A percentile compares a stretch with the other conserved stretches of the same genome.
Conservation (phyloP, 2,797 vertebrate species). For the Mormyrus proboscirostris region DNA sequence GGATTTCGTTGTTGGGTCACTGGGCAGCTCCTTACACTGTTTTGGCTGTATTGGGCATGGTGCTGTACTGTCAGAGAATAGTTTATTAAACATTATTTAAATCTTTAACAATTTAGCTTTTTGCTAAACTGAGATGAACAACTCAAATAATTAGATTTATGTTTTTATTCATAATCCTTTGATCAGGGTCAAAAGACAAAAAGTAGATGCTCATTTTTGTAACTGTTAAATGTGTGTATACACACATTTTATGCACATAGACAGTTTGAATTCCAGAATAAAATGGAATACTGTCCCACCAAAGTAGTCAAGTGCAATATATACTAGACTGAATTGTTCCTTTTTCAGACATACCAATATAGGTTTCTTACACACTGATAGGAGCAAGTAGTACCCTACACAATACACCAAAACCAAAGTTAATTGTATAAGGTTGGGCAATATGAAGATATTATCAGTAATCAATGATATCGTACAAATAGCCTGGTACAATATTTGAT, state of each 20-base stretch:
- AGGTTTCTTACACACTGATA: background rate
- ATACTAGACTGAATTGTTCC: constrained; percentile 77
- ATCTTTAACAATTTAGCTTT: constrained; percentile 38
- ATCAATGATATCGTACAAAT: background rate
- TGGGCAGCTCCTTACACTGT: background rate
- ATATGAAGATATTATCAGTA: background rate
- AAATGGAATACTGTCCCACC: constrained; percentile 57
- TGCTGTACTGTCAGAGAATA: background rate
- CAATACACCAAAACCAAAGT: background rate
- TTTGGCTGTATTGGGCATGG: background rate
- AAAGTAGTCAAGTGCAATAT: constrained; percentile 62
- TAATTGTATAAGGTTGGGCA: background rate
- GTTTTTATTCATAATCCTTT: background rate
- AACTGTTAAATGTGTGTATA: background rate
- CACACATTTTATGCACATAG: background rate
- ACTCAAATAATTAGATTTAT: background rate
- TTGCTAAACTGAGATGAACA: background rate
- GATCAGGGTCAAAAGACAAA: background rate
- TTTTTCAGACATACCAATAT: constrained; percentile 66
- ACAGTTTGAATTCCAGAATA: constrained; percentile 73
- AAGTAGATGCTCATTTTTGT: background rate
- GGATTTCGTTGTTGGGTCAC: background rate
- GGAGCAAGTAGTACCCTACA: background rate
- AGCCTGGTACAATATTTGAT: background rate
- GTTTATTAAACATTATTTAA: constrained; percentile 63